Percentiles rank a stretch among this genome's conserved stretches.
Evolutionary conservation across 2,888 invertebrate genomes (phyloP).

Genomic region (Zelleria hepariella): DNA sequence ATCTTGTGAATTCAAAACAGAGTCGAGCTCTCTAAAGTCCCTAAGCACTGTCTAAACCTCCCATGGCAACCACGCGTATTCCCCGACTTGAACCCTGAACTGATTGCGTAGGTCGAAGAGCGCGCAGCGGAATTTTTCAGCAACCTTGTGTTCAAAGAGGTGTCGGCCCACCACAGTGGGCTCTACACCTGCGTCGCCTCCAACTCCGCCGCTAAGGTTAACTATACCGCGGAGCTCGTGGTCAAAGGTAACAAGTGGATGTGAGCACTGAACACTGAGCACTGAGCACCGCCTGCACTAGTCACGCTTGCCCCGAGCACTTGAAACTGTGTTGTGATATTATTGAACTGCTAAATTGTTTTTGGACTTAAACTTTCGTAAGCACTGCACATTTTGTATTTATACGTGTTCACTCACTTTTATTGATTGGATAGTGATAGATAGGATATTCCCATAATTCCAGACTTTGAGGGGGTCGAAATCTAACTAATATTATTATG

Average conservation of each 20-base stretch:
- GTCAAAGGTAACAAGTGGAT: constrained; percentile 74
- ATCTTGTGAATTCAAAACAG: too few species aligned
- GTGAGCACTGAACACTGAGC: constrained; percentile 7
- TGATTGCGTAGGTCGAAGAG: constrained; percentile 72
- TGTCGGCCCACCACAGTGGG: constrained; percentile 79
- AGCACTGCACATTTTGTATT: not conserved
- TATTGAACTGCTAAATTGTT: not conserved
- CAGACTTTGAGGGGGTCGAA: too few species aligned
- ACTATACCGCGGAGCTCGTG: constrained; percentile 80
- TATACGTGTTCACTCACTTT: not conserved
- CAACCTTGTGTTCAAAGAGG: constrained; percentile 82
- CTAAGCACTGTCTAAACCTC: too few species aligned
- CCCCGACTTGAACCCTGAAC: not conserved
- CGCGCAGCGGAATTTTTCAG: constrained; percentile 82
- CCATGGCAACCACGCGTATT: too few species aligned
- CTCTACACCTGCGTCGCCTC: constrained; percentile 82
- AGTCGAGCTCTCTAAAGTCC: too few species aligned
- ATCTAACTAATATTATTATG: not conserved
- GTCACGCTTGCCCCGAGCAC: constrained; percentile 11
- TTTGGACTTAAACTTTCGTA: not conserved
- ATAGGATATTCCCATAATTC: too few species aligned
- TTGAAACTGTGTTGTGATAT: constrained; percentile 1
- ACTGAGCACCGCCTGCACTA: constrained; percentile 4
- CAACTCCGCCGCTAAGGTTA: constrained; percentile 81
- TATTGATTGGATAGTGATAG: too few species aligned